Percentiles rank a stretch among this genome's conserved stretches.
Conservation (phyloP, 2,797 vertebrate genomes). For the Mormyrops attenuatus region DNA sequence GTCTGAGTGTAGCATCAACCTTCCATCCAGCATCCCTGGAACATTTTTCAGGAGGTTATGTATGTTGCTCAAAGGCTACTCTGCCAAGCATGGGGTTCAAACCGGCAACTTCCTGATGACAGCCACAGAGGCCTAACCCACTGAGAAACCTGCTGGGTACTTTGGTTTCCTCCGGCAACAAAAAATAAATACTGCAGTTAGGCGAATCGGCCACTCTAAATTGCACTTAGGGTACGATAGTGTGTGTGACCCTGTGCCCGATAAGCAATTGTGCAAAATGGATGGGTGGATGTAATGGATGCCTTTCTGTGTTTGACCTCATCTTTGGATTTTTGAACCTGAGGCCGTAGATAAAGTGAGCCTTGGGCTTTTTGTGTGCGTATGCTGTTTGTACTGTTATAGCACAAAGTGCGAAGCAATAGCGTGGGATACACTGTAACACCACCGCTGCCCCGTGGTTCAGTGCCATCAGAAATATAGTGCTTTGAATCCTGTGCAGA, state of each 20-base stretch:
- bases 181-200: neutral
- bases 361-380: neutral
- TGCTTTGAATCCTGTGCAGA: neutral
- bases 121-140: neutral
- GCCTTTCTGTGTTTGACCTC: neutral
- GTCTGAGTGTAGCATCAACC: neutral
- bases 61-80: neutral
- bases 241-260: neutral
- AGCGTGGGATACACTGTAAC: neutral
- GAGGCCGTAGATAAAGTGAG: neutral
- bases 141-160: neutral
- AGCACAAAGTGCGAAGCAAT: neutral
- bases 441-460: neutral
- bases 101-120: neutral
- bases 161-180: neutral
- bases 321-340: slow-evolving; percentile 3
- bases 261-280: neutral
- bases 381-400: neutral
- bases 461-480: neutral
- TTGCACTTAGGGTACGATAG: neutral
- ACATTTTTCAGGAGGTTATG: neutral
- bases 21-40: neutral
- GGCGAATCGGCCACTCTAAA: neutral
- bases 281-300: neutral
- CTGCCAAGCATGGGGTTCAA: neutral